phyloP scores from a whole-genome alignment of 2,113 vertebrate genomes.

The Istiophorus platypterus region DNA sequence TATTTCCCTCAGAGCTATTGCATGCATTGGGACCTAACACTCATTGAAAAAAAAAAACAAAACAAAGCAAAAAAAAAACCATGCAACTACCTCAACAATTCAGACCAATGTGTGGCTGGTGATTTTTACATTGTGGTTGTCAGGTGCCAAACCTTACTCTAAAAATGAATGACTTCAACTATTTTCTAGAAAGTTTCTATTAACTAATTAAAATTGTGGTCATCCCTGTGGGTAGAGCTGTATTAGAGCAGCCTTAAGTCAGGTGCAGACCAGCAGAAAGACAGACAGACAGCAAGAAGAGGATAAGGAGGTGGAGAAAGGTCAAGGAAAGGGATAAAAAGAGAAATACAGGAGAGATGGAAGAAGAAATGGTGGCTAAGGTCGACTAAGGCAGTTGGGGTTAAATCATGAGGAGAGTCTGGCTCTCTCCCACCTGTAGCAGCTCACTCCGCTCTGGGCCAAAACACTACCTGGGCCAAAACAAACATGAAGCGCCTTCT shows the following conservation, averaged over 20 bases:
- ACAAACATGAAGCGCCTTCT: conserved; percentile 62
- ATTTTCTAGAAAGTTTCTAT: conserved; percentile 33
- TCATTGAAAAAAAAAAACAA: background rate
- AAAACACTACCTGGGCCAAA: conserved; percentile 62
- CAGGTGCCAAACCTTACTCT: conserved; percentile 29
- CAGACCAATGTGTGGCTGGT: background rate
- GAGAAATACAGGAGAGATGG: conserved; percentile 1
- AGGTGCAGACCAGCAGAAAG: background rate
- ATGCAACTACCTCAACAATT: background rate
- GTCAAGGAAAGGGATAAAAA: conserved; percentile 13
- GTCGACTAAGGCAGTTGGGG: conserved; percentile 12
- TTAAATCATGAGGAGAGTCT: conserved; percentile 36
- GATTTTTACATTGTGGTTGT: background rate
- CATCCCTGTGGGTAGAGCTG: conserved; percentile 28
- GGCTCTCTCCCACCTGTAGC: conserved; percentile 39
- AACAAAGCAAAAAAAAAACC: no score
- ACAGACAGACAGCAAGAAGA: background rate
- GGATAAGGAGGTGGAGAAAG: conserved; percentile 29
- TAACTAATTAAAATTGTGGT: conserved; percentile 14
- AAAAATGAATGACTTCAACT: conserved; percentile 32
- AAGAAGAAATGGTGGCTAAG: background rate
- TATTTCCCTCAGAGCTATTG: conserved; percentile 11
- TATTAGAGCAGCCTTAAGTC: conserved; percentile 20
- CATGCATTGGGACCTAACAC: background rate
- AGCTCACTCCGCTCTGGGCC: conserved; percentile 30